A percentile compares a stretch with the other conserved stretches of the same genome.
These are phyloP conservation scores for Nomada ruficornis DNA, from an alignment of 2,888 invertebrate species.

Conservation along the genomic window DNA sequence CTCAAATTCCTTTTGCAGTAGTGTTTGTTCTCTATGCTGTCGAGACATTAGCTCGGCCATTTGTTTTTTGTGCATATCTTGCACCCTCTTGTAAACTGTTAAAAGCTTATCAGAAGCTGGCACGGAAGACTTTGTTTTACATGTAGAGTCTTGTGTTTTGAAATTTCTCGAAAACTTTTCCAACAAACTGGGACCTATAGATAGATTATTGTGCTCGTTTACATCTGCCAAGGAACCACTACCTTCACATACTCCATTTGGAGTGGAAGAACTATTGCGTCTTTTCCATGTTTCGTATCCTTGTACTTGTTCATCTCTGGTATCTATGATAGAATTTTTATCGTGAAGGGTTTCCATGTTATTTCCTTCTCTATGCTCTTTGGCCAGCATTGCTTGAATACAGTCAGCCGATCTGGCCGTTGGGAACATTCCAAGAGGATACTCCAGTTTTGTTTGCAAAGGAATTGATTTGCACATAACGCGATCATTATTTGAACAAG, in stretches of 20 bases:
- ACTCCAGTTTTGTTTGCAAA: conserved; percentile 56
- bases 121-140: conserved; percentile 72
- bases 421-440: conserved; percentile 55
- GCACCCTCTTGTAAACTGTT: conserved; percentile 84
- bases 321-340: conserved; percentile 31
- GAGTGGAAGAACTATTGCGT: conserved; percentile 57
- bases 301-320: conserved; percentile 12
- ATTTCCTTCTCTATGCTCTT: conserved; percentile 61
- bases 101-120: conserved; percentile 78
- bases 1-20: conserved; percentile 88
- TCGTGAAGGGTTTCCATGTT: conserved; percentile 36
- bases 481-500: conserved; percentile 57
- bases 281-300: conserved; percentile 42
- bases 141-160: conserved; percentile 31
- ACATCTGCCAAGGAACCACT: conserved; percentile 72
- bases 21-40: conserved; percentile 88
- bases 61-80: conserved; percentile 88
- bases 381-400: conserved; percentile 74
- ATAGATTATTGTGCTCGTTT: conserved; percentile 28
- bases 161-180: background rate
- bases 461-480: conserved; percentile 58
- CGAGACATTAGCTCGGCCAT: conserved; percentile 87
- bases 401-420: conserved; percentile 77
- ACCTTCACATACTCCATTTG: conserved; percentile 67
- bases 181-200: background rate